These are phyloP conservation scores for Pseudococcus longispinus DNA, from an alignment of 2,888 invertebrate genomes.

Conservation along the genomic window DNA sequence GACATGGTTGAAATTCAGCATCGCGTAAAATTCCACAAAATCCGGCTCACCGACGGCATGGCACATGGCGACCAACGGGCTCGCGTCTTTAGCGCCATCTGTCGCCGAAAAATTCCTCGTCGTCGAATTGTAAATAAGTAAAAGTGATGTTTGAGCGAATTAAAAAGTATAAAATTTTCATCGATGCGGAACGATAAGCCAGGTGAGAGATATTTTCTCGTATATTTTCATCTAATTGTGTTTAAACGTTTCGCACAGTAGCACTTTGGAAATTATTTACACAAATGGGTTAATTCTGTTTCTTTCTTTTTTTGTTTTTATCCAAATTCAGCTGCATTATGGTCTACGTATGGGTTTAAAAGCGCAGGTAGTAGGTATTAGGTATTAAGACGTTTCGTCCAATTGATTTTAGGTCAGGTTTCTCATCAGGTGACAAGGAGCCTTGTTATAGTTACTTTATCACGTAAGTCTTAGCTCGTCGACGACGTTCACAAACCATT, in stretches of 20 bases:
- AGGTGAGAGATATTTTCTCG: slow-evolving; percentile 27
- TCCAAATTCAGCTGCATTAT: neutral
- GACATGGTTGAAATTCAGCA: neutral
- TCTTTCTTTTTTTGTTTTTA: neutral
- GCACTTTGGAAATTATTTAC: neutral
- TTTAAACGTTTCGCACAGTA: neutral
- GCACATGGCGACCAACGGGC: neutral
- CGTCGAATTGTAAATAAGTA: slow-evolving; percentile 14
- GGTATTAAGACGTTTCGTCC: neutral
- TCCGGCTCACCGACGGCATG: neutral
- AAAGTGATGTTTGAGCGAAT: slow-evolving; percentile 13
- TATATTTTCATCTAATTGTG: neutral
- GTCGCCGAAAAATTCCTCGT: neutral
- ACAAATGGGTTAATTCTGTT: slow-evolving; percentile 8
- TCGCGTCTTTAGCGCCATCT: neutral
- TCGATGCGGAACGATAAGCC: slow-evolving; percentile 28
- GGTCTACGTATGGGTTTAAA: neutral
- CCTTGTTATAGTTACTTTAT: slow-evolving; percentile 15
- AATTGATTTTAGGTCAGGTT: slow-evolving; percentile 41
- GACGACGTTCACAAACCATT: neutral
- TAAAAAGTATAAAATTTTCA: slow-evolving; percentile 19
- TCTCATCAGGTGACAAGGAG: slow-evolving; percentile 11
- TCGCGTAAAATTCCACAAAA: slow-evolving; percentile 4
- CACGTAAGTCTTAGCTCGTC: slow-evolving; percentile 1
- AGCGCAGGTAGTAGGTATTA: neutral